Evolutionary conservation across 2,797 vertebrate genomes (phyloP).

Genomic region (Takifugu ocellatus): DNA sequence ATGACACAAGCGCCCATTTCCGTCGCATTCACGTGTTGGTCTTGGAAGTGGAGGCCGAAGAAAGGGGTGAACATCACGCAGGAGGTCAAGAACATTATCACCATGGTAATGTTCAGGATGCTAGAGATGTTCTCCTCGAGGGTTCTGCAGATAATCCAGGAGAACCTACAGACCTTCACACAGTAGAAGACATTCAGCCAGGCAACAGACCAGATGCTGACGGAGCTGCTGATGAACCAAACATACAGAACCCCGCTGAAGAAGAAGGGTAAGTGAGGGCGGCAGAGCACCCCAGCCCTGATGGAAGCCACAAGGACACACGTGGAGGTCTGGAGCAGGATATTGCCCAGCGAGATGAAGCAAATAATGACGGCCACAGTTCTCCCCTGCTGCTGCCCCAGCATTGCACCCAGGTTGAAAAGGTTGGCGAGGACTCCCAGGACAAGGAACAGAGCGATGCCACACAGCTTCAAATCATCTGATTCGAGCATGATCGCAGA

Average conservation of each 20-base stretch:
- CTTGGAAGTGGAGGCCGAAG: conserved; percentile 1
- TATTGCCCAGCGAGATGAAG: conserved; percentile 13
- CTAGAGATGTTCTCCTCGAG: conserved; percentile 1
- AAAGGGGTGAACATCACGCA: conserved; percentile 9
- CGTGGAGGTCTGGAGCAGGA: conserved; percentile 19
- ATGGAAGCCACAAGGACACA: neutral
- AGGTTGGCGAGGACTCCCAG: neutral
- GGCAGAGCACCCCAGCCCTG: conserved; percentile 2
- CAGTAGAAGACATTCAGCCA: conserved; percentile 15
- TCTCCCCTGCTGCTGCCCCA: neutral
- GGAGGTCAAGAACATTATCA: conserved; percentile 8
- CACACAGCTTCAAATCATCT: conserved; percentile 1
- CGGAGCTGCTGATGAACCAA: conserved; percentile 25
- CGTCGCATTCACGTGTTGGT: neutral
- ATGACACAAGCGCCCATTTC: neutral
- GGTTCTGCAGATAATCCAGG: neutral
- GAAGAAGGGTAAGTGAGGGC: neutral
- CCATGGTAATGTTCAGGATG: neutral
- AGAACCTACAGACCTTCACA: conserved; percentile 1
- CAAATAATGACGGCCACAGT: neutral
- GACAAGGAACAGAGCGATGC: conserved; percentile 7
- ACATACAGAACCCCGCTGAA: neutral
- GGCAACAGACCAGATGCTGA: conserved; percentile 18
- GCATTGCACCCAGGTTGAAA: conserved; percentile 7
- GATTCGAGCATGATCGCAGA: neutral